Base-by-base conservation (phyloP, 1,140 invertebrate genomes). In the Lucilia sericata region DNA sequence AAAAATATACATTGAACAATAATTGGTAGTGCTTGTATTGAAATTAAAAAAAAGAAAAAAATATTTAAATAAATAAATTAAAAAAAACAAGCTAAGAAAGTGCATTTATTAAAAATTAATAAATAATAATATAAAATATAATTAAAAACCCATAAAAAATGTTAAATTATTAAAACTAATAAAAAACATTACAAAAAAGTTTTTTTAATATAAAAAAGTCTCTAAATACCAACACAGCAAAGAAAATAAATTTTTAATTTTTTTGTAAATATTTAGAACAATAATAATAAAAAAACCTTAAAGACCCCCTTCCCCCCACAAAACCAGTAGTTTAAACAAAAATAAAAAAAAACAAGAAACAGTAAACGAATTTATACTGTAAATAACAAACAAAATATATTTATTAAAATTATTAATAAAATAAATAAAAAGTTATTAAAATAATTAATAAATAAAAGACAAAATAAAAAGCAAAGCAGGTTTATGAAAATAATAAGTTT, bases 11-110 rank as follows among this genome's bases (percentile, higher is more conserved):
- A 89, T 70, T 87, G 87, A 89, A 89, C 88, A 89, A 89, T 89
- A 89, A 89, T 89, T 89, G 88, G 88, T 88, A 85, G 88, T 88
- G 88, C 88, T 89, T 89, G 88, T 86, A 89, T 87, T 87, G 85
- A 82, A 82, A 70, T 82, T 65, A 82, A 82, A 60, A 82, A 1
- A 42, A 82, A 60, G 51, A 1, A 42, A 49, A 51, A 60, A 74
- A 82, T 74, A 82, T 51, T 36, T 51, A 65, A 21, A 82, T 30
- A 2, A 30, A 30, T 30, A 30, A 30, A 30, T 30, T 21, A 19
- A 51, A 55, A 55, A 65, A 74, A 82, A 55, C 51, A 88, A 89
- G 88, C 88, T 89, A 88, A 89, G 88, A 89, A 89, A 89, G 88
- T 89, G 88, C 88, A 89, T 89, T 89, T 89, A 88, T 87, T 86